These are phyloP conservation scores for Limnodromus scolopaceus DNA, from an alignment of 2,797 vertebrate genomes.

Conservation along the genomic window DNA sequence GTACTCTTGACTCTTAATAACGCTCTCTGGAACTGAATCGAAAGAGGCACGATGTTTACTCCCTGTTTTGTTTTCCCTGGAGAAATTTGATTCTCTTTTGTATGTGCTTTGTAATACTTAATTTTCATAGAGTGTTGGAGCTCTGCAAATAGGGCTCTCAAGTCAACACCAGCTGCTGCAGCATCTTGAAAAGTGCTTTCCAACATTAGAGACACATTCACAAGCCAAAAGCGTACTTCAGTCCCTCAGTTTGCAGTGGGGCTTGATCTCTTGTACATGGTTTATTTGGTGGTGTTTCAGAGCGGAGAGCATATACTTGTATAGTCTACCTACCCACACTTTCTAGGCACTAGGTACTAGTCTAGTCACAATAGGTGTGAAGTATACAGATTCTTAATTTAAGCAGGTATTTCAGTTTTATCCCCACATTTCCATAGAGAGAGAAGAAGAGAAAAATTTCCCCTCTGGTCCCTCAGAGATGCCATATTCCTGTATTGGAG, in stretches of 20 bases:
- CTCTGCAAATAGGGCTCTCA: not conserved
- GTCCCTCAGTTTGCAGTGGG: not conserved
- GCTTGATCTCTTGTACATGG: accelerated
- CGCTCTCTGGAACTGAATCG: not conserved
- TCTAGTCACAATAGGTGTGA: not conserved
- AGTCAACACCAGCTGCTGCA: not conserved
- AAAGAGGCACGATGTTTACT: not conserved
- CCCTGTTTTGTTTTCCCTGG: not conserved
- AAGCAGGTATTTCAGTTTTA: not conserved
- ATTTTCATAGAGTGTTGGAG: not conserved
- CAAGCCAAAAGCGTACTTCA: not conserved
- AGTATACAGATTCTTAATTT: not conserved
- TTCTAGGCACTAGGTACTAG: not conserved
- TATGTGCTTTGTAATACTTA: not conserved
- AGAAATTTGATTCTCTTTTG: not conserved
- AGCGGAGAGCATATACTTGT: not conserved
- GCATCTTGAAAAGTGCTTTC: not conserved
- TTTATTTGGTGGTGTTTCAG: not conserved
- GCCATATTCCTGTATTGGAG: not conserved
- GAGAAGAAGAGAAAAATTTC: not conserved
- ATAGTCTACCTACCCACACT: not conserved
- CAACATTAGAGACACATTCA: not conserved
- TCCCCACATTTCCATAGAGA: not conserved
- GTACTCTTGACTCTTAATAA: not conserved
- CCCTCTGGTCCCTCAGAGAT: not conserved